Base-by-base conservation (phyloP, 2,797 vertebrate genomes). In the Myiotriccus ornatus region DNA sequence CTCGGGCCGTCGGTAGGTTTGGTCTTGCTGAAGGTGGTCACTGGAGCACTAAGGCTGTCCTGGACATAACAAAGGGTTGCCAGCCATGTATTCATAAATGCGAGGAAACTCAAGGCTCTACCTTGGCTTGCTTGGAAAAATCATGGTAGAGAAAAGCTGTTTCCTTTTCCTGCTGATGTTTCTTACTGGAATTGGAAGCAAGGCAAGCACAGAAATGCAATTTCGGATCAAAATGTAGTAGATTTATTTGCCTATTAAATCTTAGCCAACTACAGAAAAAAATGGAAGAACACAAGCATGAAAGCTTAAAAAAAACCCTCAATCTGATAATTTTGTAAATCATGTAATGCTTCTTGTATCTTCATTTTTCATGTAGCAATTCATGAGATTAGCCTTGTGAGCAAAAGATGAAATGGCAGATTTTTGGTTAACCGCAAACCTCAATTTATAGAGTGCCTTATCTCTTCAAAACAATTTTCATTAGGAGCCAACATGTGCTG, bases 391-490 rank as follows among this genome's bases (percentile, higher is more conserved):
- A 91, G 83, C 80, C 84, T 92, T 89, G 62, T 53, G 68, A 89
- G 52, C 57, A 94, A 59, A 95, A 97, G 94, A 93, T 95, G 91
- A 81, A 94, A 77, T 46, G 53, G 59, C 71, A 89, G 70, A 76
- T 89, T 96, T 96, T 93, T 91, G 84, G 81, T 94, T 94, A 87
- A 89, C 68, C 2, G 1, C 65, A 90, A 63, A 73, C 85, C 50
- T 94, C 70, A 79, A 69, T 97, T 96, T 95, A 92, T 93, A 67
- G 68, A 88, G 69, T 76, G 44, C 93, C 75, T 97, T 97, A 90
- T 90, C 94, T 88, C 57, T 77, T 89, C 77, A 77, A 84, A 92
- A 82, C 67, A 47, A 65, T 67, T 87, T 94, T 91, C 67, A 39
- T 82, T 73, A 37, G 39, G 25, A 77, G 62, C 86, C 56, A 74